Evolutionary conservation across 2,113 vertebrate species (phyloP), one percentile per base, ranked within the genome.

Genomic region (Arothron firmamentum): DNA sequence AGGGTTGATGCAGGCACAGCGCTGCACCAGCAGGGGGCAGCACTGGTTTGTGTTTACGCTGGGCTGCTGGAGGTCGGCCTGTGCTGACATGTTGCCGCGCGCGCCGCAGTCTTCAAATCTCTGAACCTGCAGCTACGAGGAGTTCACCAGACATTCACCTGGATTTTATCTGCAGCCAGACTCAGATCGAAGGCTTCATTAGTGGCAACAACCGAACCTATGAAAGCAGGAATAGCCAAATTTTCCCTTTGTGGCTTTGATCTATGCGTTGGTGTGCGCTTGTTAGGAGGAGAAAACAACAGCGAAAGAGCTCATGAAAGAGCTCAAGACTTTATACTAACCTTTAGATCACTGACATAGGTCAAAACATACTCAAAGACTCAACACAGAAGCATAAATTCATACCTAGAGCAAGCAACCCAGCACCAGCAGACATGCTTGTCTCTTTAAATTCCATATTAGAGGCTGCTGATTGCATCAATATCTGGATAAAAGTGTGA

Each of bases 21-120:
- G 1, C 41, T 47, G 2, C 0, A 21, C 80, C 87, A 86, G 51
- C 4, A 81, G 85, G 75, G 69, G 83, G 83, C 79, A 56, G 69
- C 53, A 63, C 18, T 65, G 70, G 2, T 23, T 21, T 1, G 20
- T 21, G 21, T 56, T 41, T 6, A 10, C 6, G 1, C 48, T 53
- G 38, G 9, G n/a, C 19, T 2, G 5, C 42, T 13, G 3, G 5
- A 13, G 17, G 16, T 23, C 14, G 7, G 25, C 23, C 18, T 10
- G 62, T 15, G 15, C 34, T 45, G 19, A 47, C 71, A 46, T 38
- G 72, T 66, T 49, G 47, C 52, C 49, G 0, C 73, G 58, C 52
- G 74, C 66, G 59, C 56, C 13, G 42, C 38, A 17, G 49, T 10
- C 19, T 12, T 18, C 10, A 41, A 31, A n/a, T 41, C 45, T 46